Evolutionary conservation across 2,888 invertebrate genomes (phyloP), one percentile per base, ranked within the genome.

Genomic region (Reticulitermes lucifugus): DNA sequence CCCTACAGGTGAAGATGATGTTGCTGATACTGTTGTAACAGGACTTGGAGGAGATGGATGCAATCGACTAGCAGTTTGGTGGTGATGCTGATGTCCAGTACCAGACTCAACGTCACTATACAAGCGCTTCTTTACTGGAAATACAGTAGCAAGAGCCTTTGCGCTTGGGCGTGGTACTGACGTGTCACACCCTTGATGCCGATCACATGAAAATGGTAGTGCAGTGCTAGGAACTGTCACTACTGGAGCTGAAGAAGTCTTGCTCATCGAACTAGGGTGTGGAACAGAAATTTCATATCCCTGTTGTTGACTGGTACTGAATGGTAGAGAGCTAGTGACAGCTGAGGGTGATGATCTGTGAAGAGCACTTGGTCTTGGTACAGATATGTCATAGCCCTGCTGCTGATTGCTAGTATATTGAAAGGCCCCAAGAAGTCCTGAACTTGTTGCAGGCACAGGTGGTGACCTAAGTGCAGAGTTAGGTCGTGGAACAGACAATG

Each of bases 91-190:
- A 22, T 46, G 43, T n/a, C n/a, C 43, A 71, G 22, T 70, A 0
- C 25, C 51, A 41, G 79, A 25, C 35, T 86, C 87, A 25, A 85
- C 60, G 88, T 94, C 94, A 89, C 92, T 93, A 87, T 94, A 94
- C 60, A 92, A 92, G 71, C 94, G 91, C 89, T 94, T 94, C 89
- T 94, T 94, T 65, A 94, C 94, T 18, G 94, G 94, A 88, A 93
- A 94, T 46, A 93, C 90, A 29, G 92, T 88, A 75, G 91, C 88
- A 89, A 92, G 92, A 12, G 73, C 71, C 43, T 84, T 86, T 77
- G 84, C 7, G 60, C 79, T 12, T 65, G 75, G 43, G 7, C 77
- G 77, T 46, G 77, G 77, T 46, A 77, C 41, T 46, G 77, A 10
- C 1, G 46, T n/a, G 14, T 77, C 77, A 46, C 46, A 77, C 25